Percentiles rank a stretch among this genome's conserved stretches.
These are phyloP conservation scores for Drosophila pegasa DNA, from an alignment of 2,888 invertebrate species.

Conservation along the genomic window DNA sequence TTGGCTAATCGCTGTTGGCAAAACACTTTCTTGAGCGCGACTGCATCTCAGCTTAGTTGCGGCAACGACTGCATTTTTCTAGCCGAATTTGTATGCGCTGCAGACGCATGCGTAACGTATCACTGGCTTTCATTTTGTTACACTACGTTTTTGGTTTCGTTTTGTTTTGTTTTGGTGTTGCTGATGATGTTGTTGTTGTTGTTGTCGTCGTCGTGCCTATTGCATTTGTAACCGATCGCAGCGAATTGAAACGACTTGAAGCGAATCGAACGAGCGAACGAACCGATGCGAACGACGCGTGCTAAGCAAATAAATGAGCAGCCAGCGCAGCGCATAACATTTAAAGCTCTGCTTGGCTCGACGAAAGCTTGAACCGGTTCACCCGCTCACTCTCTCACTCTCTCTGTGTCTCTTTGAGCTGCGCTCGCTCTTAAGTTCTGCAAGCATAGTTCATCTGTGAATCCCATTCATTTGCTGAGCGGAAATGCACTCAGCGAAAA, in stretches of 20 bases:
- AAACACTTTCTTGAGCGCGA: slow-evolving; percentile 52
- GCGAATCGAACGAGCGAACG: slow-evolving; percentile 4
- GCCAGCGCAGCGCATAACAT: slow-evolving; percentile 43
- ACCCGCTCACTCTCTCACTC: no score
- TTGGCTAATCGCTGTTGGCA: slow-evolving; percentile 66
- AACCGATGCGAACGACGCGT: slow-evolving; percentile 52
- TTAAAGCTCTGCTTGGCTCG: slow-evolving; percentile 59
- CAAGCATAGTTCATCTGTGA: slow-evolving; percentile 35
- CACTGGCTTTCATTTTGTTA: slow-evolving; percentile 72
- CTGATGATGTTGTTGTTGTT: neutral
- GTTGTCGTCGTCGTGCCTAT: slow-evolving; percentile 24
- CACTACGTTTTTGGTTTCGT: slow-evolving; percentile 25
- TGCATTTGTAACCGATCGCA: slow-evolving; percentile 32
- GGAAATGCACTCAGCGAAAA: slow-evolving; percentile 15
- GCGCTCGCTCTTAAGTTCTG: slow-evolving; percentile 24
- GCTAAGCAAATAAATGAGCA: slow-evolving; percentile 61
- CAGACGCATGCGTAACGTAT: slow-evolving; percentile 70
- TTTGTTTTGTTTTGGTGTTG: slow-evolving; percentile 10
- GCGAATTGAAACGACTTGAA: slow-evolving; percentile 1
- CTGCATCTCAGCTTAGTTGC: slow-evolving; percentile 40
- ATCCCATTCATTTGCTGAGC: slow-evolving; percentile 21
- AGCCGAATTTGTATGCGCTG: slow-evolving; percentile 51
- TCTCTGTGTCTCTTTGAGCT: neutral
- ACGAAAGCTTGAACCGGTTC: slow-evolving; percentile 7
- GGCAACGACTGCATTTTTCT: slow-evolving; percentile 29